phyloP scores from a whole-genome alignment of 2,797 vertebrate species.

The Artibeus jamaicensis region DNA sequence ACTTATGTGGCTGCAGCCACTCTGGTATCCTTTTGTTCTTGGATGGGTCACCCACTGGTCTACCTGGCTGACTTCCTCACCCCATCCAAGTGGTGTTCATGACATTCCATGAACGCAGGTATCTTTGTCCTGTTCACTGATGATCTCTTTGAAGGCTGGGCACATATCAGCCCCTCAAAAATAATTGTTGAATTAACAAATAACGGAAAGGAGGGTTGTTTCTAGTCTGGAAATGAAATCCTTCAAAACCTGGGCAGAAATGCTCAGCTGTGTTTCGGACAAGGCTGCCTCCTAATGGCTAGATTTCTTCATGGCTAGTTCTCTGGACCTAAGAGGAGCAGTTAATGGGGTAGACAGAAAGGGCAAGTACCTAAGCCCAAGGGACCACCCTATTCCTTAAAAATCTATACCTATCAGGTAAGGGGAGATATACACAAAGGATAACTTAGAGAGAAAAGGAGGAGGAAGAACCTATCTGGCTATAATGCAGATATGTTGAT shows the following conservation, averaged over 20 bases:
- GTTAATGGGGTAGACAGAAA: no score
- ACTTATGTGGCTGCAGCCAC: not conserved
- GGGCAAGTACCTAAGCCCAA: not conserved
- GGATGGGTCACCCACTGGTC: not conserved
- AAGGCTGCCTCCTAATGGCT: constrained; percentile 57
- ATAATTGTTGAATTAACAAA: not conserved
- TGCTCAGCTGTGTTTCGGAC: not conserved
- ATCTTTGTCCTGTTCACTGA: not conserved
- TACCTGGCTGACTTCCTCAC: not conserved
- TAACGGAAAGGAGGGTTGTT: not conserved
- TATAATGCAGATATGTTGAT: not conserved
- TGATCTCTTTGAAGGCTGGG: not conserved
- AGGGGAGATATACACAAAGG: not conserved
- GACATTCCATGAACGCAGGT: accelerated
- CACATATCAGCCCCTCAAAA: not conserved
- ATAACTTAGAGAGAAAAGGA: not conserved
- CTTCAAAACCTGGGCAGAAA: accelerated
- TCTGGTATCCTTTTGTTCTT: not conserved
- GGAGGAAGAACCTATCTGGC: not conserved
- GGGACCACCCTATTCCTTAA: not conserved
- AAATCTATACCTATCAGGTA: not conserved
- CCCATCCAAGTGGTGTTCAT: not conserved
- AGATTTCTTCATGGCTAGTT: not conserved
- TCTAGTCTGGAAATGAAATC: not conserved
- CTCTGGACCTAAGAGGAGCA: not conserved